phyloP scores from a whole-genome alignment of 1,140 invertebrate species.

The Diachasmimorpha longicaudata region DNA sequence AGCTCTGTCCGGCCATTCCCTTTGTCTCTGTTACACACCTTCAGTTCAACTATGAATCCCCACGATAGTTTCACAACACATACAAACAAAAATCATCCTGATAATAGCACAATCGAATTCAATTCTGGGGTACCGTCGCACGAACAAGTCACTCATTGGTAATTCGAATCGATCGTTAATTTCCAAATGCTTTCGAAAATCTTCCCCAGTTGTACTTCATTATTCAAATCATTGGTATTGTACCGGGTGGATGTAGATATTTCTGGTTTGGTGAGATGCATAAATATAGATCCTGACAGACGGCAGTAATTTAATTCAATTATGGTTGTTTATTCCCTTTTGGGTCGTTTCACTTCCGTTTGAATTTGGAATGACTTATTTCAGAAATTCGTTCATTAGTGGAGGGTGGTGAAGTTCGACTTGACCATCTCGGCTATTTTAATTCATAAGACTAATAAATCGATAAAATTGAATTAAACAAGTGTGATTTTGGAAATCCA shows the following conservation, averaged over 20 bases:
- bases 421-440: too few relatives aligned
- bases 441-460: too few relatives aligned
- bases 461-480: too few relatives aligned
- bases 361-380: background rate
- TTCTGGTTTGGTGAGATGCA: background rate
- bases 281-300: background rate
- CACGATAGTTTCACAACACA: background rate
- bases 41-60: background rate
- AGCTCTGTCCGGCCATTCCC: background rate
- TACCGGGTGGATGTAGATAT: background rate
- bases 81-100: background rate
- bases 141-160: background rate
- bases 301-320: background rate
- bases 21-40: slow-evolving; percentile 1
- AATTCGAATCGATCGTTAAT: background rate
- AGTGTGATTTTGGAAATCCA: too few relatives aligned
- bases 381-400: too few relatives aligned
- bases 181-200: background rate
- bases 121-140: background rate
- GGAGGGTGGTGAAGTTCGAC: too few relatives aligned
- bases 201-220: background rate
- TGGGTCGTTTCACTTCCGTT: background rate
- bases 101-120: background rate
- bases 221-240: background rate
- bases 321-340: background rate